These are phyloP conservation scores for Falco biarmicus DNA, from an alignment of 2,797 vertebrate genomes.

Conservation along the genomic window DNA sequence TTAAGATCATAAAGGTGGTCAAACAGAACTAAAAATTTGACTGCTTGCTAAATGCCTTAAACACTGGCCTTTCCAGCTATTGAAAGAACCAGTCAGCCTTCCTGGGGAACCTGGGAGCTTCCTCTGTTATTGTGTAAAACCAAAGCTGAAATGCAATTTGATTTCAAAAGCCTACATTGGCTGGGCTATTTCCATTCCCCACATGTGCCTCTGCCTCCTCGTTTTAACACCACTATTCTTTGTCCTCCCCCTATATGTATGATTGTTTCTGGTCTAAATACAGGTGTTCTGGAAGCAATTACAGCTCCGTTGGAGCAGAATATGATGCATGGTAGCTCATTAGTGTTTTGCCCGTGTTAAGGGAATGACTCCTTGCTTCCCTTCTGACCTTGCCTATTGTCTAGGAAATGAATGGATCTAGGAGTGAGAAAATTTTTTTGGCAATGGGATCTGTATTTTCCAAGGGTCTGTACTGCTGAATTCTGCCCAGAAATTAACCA, in stretches of 20 bases:
- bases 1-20: neutral
- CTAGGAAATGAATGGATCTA: conserved; percentile 46
- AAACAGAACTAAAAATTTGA: neutral
- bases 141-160: neutral
- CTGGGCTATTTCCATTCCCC: neutral
- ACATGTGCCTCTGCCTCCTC: neutral
- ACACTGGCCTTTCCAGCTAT: neutral
- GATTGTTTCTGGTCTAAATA: conserved; percentile 9
- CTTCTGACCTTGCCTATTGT: conserved; percentile 64
- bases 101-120: neutral
- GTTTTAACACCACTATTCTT: neutral
- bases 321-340: conserved; percentile 14
- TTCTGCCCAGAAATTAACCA: conserved; percentile 47
- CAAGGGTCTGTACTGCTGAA: neutral
- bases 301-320: neutral
- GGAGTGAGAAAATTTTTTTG: conserved; percentile 60
- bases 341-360: conserved; percentile 18
- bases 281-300: conserved; percentile 59
- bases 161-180: neutral
- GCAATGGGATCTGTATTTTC: conserved; percentile 39
- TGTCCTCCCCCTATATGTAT: neutral
- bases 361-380: conserved; percentile 57
- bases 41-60: neutral
- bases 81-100: neutral
- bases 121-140: neutral